Percentiles rank a stretch among this genome's conserved stretches.
phyloP scores from a whole-genome alignment of 2,888 invertebrate species.

The Hypena proboscidalis region DNA sequence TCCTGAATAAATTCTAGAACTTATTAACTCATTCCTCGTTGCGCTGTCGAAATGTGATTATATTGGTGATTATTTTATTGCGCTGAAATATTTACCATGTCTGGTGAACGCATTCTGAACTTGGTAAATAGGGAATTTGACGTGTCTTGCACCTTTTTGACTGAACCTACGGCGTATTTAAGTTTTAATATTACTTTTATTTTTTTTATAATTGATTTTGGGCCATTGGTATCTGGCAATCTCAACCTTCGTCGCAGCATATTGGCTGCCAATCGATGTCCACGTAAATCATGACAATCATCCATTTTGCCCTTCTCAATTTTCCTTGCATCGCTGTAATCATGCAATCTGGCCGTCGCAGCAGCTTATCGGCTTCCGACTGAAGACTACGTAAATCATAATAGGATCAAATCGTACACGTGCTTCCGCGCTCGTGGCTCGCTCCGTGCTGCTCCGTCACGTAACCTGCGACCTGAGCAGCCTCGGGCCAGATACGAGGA shows the following conservation, averaged over 20 bases:
- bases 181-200: too few relatives aligned
- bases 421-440: constrained; percentile 39
- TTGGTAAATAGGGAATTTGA: too few relatives aligned
- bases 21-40: not conserved
- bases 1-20: constrained; percentile 6
- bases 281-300: too few relatives aligned
- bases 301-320: not conserved
- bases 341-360: not conserved
- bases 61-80: too few relatives aligned
- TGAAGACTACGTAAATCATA: constrained; percentile 34
- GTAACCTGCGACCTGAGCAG: constrained; percentile 17
- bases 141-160: too few relatives aligned
- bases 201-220: too few relatives aligned
- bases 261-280: too few relatives aligned
- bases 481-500: not conserved
- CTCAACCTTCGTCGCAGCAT: too few relatives aligned
- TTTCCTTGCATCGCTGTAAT: not conserved
- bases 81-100: not conserved
- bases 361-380: constrained; percentile 5
- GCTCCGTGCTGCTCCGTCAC: constrained; percentile 31
- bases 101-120: not conserved
- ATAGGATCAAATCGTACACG: constrained; percentile 36
- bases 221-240: too few relatives aligned
- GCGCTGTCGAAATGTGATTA: not conserved
- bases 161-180: too few relatives aligned